Base-by-base conservation (phyloP, 2,797 vertebrate species). In the Tinamus major region DNA sequence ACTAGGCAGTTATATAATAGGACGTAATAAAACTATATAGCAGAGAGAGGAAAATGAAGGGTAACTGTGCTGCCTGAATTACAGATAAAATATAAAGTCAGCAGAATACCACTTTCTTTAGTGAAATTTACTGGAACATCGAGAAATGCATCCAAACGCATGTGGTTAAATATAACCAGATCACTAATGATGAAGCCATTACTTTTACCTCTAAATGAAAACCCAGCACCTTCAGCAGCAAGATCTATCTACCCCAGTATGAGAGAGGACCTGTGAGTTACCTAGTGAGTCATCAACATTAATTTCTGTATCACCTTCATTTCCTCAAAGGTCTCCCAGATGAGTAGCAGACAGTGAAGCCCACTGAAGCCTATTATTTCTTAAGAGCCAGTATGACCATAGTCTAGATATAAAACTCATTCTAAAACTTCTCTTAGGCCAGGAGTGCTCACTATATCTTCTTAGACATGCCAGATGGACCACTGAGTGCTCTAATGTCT, bases 11-110 rank as follows among this genome's bases (percentile, higher is more conserved):
- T 87, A 58, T 42, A n/a, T 58, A 94, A 75, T 23, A 10, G 2
- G 53, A 68, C 37, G n/a, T 67, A 76, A 84, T 87, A 92, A 90
- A 94, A 83, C 46, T 39, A 7, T 55, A 72, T 23, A 62, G 61
- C 68, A 56, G 61, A 85, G 44, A 64, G 76, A 77, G 7, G 58
- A 87, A 94, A 94, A 90, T 79, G 5, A 89, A 91, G 75, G 93
- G 53, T 70, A 91, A 67, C 77, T 71, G 9, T 80, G 87, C 10
- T 29, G 31, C 68, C 0, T 53, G 44, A 78, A 90, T 78, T 64
- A 61, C 15, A 68, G 58, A 89, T 61, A 69, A 87, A 90, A 69
- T 24, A 10, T 53, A 24, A 90, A 85, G 33, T 80, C 93, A 93
- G 62, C 86, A 85, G 61, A 90, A 69, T 3, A 2, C 18, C 24